Evolutionary conservation across 30 jellyfish, hydroid and myxozoan genomes (phyloP).

Genomic region (Sanderia malayensis): DNA sequence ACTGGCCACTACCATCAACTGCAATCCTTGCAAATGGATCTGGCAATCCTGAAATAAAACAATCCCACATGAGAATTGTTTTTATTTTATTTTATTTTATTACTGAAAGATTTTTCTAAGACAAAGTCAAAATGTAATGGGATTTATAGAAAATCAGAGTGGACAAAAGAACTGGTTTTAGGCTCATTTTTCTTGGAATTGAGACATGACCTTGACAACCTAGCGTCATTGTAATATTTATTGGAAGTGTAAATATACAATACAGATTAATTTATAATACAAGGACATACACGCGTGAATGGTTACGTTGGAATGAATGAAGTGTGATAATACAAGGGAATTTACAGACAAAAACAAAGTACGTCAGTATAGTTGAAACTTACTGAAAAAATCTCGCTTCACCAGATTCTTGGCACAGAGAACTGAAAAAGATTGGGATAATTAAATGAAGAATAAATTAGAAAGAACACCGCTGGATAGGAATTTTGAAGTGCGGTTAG

Average conservation of each 20-base stretch:
- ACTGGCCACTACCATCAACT: conserved; percentile 97
- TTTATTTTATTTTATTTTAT: no score
- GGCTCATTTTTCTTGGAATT: neutral
- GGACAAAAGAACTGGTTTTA: neutral
- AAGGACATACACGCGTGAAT: neutral
- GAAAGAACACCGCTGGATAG: no score
- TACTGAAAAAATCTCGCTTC: conserved; percentile 85
- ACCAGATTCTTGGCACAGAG: conserved; percentile 89
- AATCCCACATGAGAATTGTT: no score
- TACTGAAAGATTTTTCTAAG: neutral
- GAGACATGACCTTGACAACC: neutral
- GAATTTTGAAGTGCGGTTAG: no score
- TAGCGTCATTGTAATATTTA: neutral
- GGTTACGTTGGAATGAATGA: neutral
- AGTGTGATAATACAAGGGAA: neutral
- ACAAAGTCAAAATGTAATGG: no score
- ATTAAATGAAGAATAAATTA: no score
- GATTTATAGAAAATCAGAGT: no score
- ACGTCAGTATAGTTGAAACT: conserved; percentile 26
- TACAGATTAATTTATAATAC: no score
- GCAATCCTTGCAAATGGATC: conserved; percentile 96
- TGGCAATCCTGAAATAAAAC: conserved; percentile 72
- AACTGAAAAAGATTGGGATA: conserved; percentile 42
- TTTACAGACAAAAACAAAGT: neutral
- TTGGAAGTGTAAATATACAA: neutral